Evolutionary conservation across 92 coral and sea anemone genomes (phyloP), one percentile per base, ranked within the genome.

Genomic region (Siderastrea siderea): DNA sequence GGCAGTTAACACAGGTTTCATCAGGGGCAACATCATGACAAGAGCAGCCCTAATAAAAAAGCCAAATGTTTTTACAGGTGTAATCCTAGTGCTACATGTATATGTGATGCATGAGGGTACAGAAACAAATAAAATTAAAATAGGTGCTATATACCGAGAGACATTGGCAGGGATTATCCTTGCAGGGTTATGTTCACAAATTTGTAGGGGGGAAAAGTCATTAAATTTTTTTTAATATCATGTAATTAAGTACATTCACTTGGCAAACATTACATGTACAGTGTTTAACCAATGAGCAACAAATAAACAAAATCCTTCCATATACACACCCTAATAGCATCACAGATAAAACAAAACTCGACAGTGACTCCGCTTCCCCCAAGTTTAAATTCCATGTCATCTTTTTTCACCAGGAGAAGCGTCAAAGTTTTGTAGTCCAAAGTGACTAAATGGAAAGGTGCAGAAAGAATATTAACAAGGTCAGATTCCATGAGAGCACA

Each of bases 21-120:
- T 85, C 84, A n/a, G 89, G 89, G 3, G 74, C 89, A 15, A 76
- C 89, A 55, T 50, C 89, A 77, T 85, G 89, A 76, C 89, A 85
- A 57, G 50, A 57, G 71, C 81, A 84, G 48, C 88, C 79, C 88
- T 84, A 17, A 76, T 3, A 14, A 59, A 46, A 15, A 75, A 75
- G 3, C 43, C 54, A 71, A 71, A 47, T 13, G 54, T 43, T 53
- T 44, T 71, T 57, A 71, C 66, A 61, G 14, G 14, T 61, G 9
- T 61, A 61, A 26, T 26, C 38, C 38, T 26, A 26, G 38, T 26
- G 38, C 38, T 26, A 26, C 0, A 26, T 26, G 38, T 26, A 26
- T 26, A 26, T 26, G 38, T 26, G 38, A 26, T 26, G 38, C 38
- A 26, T 26, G 38, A 26, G 38, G 0, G 38, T 26, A 26, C 38